These are phyloP conservation scores for Drosophila kepulauana DNA, from an alignment of 1,140 invertebrate species.

Conservation along the genomic window DNA sequence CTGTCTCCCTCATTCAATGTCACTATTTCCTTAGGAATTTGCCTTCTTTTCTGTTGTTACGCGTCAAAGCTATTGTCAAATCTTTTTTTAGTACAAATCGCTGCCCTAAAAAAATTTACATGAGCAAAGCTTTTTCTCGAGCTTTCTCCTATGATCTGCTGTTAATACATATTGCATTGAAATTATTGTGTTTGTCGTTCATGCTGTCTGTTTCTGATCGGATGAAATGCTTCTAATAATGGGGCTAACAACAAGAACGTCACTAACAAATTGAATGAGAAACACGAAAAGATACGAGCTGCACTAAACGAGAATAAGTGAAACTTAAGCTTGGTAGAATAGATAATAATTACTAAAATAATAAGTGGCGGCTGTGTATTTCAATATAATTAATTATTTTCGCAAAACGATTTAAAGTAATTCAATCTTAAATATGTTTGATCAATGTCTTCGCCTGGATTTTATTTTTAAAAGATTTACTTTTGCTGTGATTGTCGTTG, in stretches of 20 bases:
- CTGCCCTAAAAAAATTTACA: no score
- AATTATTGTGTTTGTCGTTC: constrained; percentile 63
- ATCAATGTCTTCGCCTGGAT: no score
- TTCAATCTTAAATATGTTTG: no score
- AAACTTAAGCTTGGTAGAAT: neutral
- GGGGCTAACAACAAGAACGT: constrained; percentile 25
- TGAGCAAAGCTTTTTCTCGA: no score
- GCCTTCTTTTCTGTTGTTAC: no score
- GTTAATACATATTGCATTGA: constrained; percentile 38
- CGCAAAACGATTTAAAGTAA: neutral
- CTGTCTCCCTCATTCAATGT: no score
- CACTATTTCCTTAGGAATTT: no score
- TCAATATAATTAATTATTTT: neutral
- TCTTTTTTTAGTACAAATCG: no score
- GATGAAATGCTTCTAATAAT: constrained; percentile 54
- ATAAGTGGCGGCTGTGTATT: neutral
- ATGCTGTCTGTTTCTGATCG: constrained; percentile 60
- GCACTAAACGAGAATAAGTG: constrained; percentile 41
- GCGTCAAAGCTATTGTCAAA: no score
- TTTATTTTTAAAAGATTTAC: no score
- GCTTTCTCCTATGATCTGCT: no score
- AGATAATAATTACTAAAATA: neutral
- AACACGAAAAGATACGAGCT: constrained; percentile 53
- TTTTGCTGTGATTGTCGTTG: no score
- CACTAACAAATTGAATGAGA: constrained; percentile 14